phyloP scores from a whole-genome alignment of 1,140 invertebrate genomes.

The Micrasema minimum region DNA sequence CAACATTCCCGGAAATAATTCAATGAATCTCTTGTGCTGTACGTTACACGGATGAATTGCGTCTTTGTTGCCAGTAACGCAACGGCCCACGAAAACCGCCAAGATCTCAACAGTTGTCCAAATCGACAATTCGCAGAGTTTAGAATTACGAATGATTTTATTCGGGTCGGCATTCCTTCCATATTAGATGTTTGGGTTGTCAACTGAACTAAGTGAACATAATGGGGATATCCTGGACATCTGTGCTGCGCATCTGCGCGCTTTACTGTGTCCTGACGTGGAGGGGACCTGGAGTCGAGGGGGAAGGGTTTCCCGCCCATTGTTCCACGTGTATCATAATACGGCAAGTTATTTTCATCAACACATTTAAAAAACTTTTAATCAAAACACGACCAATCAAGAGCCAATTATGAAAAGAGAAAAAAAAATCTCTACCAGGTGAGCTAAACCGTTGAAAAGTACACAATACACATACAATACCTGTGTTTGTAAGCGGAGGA shows the following conservation, averaged over 20 bases:
- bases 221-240: constrained; percentile 50
- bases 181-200: constrained; percentile 39
- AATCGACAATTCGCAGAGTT: too few relatives aligned
- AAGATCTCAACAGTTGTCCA: too few relatives aligned
- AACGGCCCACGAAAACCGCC: too few relatives aligned
- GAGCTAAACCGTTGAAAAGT: too few relatives aligned
- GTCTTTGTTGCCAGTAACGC: constrained; percentile 11
- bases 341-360: constrained; percentile 12
- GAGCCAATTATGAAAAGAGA: too few relatives aligned
- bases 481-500: too few relatives aligned
- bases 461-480: too few relatives aligned
- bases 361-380: constrained; percentile 21
- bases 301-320: constrained; percentile 25
- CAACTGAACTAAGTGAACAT: constrained; percentile 44
- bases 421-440: too few relatives aligned
- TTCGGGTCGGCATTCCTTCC: constrained; percentile 10
- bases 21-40: constrained; percentile 25
- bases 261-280: background rate
- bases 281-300: background rate
- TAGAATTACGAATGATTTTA: constrained; percentile 31
- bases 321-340: constrained; percentile 25
- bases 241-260: constrained; percentile 45
- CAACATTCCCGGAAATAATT: constrained; percentile 18
- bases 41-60: constrained; percentile 21
- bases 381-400: constrained; percentile 7